phyloP scores from a whole-genome alignment of 1,140 invertebrate species.

The Berghia stephanieae region DNA sequence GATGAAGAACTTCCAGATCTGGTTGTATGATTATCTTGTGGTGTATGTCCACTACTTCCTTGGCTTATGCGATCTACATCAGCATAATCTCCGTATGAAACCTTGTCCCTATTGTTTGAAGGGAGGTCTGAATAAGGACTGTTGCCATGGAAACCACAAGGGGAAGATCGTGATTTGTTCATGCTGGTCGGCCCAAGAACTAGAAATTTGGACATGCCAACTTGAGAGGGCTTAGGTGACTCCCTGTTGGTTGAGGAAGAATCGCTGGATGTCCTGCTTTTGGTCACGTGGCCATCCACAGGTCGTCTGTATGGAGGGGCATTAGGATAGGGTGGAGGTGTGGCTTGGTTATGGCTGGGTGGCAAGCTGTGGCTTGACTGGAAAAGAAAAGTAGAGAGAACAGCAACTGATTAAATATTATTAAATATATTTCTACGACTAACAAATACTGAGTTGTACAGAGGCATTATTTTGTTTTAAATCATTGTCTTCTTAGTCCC shows the following conservation, averaged over 20 bases:
- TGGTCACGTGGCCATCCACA: background rate
- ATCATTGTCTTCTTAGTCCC: too few species aligned
- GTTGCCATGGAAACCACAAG: slow-evolving; percentile 32
- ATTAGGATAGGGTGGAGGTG: slow-evolving; percentile 46
- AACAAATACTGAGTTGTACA: too few species aligned
- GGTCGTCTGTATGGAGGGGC: slow-evolving; percentile 52
- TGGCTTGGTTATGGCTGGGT: slow-evolving; percentile 13
- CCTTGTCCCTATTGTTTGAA: slow-evolving; percentile 10
- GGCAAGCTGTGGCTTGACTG: slow-evolving; percentile 12
- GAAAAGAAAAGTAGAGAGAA: background rate
- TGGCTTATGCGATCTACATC: slow-evolving; percentile 10
- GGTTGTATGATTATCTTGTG: slow-evolving; percentile 1
- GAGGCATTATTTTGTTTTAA: too few species aligned
- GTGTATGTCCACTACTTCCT: background rate
- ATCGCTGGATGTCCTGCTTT: slow-evolving; percentile 8
- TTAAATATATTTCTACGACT: too few species aligned
- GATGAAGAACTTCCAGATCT: slow-evolving; percentile 27
- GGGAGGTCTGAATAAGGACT: slow-evolving; percentile 21
- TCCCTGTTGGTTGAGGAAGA: slow-evolving; percentile 27
- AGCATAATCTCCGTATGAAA: slow-evolving; percentile 23
- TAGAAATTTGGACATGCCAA: too few species aligned
- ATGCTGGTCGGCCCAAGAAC: background rate
- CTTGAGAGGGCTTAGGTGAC: too few species aligned
- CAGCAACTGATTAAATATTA: too few species aligned
- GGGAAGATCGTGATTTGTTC: slow-evolving; percentile 13